Base-by-base conservation (phyloP, 1,140 invertebrate species). In the Pseudomyrmex concolor region DNA sequence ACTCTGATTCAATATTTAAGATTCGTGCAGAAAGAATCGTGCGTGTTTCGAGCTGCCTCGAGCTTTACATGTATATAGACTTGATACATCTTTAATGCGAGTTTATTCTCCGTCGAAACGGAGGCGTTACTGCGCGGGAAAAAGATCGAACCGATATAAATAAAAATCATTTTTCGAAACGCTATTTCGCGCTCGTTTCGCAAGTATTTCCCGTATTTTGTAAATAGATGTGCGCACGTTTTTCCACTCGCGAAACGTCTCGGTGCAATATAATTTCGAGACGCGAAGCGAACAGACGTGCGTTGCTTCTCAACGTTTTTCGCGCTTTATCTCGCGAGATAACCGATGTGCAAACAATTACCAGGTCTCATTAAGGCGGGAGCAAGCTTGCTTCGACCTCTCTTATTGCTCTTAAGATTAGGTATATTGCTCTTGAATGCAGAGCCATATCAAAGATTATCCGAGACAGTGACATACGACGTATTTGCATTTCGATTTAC, bases 401-500 rank as follows among this genome's bases (percentile, higher is more conserved):
- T 68, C 66, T 68, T 68, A 57, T 48, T 48, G 74, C 17, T 77
- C 73, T 78, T 70, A 80, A 80, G 76, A 22, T 34, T 34, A 34
- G 34, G 34, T 34, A 34, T 34, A 34, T 34, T 34, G 34, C 22
- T 70, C 66, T 80, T 71, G 55, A 80, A 80, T 80, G 76, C 43
- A 80, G 54, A 80, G 54, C 76, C 60, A 50, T 80, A 80, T 80
- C 68, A 80, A 71, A 22, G 76, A 80, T 80, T 80, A 80, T 80
- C 76, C 54, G n/a, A 80, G 76, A 80, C 76, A 80, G 76, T 80
- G 76, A 80, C 76, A 71, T 71, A 80, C 43, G 59, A 12, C 54
- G 45, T 80, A 71, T 80, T 80, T 80, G 66, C 76, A 80, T 80
- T 71, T 68, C 76, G 76, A 80, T 80, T 80, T 80, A 80, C 66